Evolutionary conservation across 2,888 invertebrate species (phyloP).

Genomic region (Lasioglossum lativentre): DNA sequence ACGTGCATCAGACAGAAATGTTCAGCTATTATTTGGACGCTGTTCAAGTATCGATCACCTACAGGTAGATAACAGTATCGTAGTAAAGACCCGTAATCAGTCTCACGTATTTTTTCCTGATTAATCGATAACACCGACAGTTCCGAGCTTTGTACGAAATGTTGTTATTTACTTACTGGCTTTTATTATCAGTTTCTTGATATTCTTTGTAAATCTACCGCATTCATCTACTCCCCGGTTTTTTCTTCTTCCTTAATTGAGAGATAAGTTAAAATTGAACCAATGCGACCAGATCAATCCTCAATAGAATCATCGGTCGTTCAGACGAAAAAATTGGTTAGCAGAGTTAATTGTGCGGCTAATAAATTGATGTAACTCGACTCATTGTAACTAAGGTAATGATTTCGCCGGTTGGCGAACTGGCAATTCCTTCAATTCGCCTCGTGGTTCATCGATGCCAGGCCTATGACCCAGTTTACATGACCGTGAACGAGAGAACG

Average conservation of each 20-base stretch:
- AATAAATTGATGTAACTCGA: constrained; percentile 50
- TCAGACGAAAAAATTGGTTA: constrained; percentile 35
- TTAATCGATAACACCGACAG: not conserved
- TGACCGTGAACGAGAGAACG: constrained; percentile 66
- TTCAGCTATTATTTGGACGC: not conserved
- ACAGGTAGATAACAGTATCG: not conserved
- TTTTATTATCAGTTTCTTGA: not conserved
- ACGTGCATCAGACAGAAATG: not conserved
- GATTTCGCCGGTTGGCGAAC: constrained; percentile 32
- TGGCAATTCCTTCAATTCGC: constrained; percentile 60
- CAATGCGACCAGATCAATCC: not conserved
- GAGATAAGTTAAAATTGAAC: not conserved
- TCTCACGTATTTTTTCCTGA: not conserved
- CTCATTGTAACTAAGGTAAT: constrained; percentile 38
- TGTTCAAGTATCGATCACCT: not conserved
- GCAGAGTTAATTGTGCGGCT: constrained; percentile 24
- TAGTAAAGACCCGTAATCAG: not conserved
- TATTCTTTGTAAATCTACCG: not conserved
- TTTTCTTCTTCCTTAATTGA: not conserved
- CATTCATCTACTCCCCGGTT: not conserved
- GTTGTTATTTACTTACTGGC: not conserved
- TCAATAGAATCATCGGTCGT: not conserved
- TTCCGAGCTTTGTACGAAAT: not conserved
- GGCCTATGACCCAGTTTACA: constrained; percentile 68
- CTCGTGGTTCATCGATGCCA: constrained; percentile 50